A percentile compares a stretch with the other conserved stretches of the same genome.
Conservation (phyloP, 1,140 invertebrate species). For the Papilio helenus region DNA sequence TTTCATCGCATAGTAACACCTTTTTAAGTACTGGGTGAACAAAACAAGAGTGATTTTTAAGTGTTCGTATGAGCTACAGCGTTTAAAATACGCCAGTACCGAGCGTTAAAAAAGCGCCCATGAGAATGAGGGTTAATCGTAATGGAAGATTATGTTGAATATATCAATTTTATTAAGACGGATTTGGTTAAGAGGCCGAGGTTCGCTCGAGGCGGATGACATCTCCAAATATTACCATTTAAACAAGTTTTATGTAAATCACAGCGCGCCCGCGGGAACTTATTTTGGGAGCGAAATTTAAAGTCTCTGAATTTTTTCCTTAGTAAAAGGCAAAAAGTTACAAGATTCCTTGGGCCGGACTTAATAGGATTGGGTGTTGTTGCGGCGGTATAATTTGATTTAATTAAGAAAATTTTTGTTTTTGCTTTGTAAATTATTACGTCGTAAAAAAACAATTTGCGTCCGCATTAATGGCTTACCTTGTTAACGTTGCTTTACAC, state of each 20-base stretch:
- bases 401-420: constrained; percentile 69
- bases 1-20: too few relatives aligned
- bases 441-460: constrained; percentile 50
- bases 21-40: too few relatives aligned
- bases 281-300: constrained; percentile 74
- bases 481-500: constrained; percentile 36
- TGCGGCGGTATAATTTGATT: constrained; percentile 65
- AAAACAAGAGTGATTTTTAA: too few relatives aligned
- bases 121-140: constrained; percentile 17
- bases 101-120: too few relatives aligned
- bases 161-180: constrained; percentile 58
- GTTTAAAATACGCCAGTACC: too few relatives aligned
- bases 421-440: constrained; percentile 50
- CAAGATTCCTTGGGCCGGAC: constrained; percentile 67
- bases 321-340: constrained; percentile 75
- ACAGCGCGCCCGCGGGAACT: constrained; percentile 64
- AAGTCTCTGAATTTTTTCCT: constrained; percentile 73
- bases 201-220: constrained; percentile 70
- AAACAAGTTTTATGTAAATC: constrained; percentile 83
- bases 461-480: constrained; percentile 29
- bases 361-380: constrained; percentile 74
- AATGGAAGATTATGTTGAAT: constrained; percentile 39
- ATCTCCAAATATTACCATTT: constrained; percentile 82
- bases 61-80: too few relatives aligned
- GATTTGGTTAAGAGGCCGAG: constrained; percentile 64